Conservation (phyloP, 2,113 vertebrate species). For the Callospermophilus lateralis region DNA sequence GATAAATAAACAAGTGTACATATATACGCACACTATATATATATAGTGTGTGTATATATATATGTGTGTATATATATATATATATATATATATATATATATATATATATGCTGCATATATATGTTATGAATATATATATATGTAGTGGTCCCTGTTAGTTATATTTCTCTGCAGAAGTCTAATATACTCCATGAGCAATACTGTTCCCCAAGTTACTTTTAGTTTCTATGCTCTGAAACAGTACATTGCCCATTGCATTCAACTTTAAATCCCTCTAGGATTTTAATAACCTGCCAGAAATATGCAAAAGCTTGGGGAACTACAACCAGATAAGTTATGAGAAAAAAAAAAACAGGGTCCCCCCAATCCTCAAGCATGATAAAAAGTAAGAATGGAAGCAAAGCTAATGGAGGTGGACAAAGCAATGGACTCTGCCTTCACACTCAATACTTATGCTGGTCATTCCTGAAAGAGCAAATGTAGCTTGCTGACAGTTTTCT, state of each 20-base stretch:
- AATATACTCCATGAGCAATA: not conserved
- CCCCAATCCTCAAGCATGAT: not conserved
- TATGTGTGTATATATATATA: not conserved
- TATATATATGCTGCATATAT: not conserved
- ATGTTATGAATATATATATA: not conserved
- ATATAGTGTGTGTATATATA: not conserved
- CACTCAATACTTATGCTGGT: not conserved
- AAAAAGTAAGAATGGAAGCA: not conserved
- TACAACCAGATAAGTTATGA: accelerated
- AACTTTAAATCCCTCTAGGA: not conserved
- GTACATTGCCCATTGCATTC: not conserved
- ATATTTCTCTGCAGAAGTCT: not conserved
- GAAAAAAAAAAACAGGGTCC: not conserved
- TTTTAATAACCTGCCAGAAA: not conserved
- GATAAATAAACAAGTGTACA: not conserved
- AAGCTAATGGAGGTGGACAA: not conserved
- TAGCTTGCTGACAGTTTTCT: not conserved
- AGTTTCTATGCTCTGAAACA: not conserved
- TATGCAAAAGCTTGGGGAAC: not conserved
- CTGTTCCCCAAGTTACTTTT: not conserved
- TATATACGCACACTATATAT: too few relatives aligned
- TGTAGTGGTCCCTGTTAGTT: not conserved
- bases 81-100: not conserved
- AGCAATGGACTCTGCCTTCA: not conserved
- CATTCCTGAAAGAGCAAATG: slow-evolving; percentile 39